Evolutionary conservation across 2,888 invertebrate genomes (phyloP).

Genomic region (Caenorhabditis angaria): DNA sequence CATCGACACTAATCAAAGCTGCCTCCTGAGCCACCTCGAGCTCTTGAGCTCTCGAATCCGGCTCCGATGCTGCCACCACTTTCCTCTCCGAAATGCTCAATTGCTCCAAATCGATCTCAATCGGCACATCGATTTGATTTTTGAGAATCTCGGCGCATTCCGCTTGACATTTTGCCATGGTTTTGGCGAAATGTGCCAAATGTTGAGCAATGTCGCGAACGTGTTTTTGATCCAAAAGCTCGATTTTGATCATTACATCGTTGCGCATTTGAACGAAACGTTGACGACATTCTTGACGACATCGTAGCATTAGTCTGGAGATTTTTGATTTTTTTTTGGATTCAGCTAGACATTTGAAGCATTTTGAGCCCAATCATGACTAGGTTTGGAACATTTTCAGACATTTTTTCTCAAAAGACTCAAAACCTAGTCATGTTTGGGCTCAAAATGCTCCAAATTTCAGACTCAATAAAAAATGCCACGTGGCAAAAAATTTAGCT

Average conservation of each 20-base stretch:
- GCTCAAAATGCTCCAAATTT: background rate
- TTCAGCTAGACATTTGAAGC: no score
- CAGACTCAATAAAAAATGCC: background rate
- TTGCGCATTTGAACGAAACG: constrained; percentile 83
- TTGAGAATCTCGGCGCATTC: constrained; percentile 75
- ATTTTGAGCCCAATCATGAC: no score
- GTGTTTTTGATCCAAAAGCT: constrained; percentile 95
- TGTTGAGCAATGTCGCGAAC: constrained; percentile 87
- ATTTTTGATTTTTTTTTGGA: no score
- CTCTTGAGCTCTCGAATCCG: background rate
- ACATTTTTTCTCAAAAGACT: background rate
- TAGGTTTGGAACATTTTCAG: no score
- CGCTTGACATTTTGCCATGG: constrained; percentile 82
- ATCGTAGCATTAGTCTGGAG: constrained; percentile 85
- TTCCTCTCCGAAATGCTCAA: constrained; percentile 22
- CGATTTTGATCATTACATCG: constrained; percentile 89
- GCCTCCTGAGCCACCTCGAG: constrained; percentile 18
- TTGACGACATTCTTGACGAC: constrained; percentile 90
- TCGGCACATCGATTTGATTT: constrained; percentile 44
- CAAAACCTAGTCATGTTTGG: background rate
- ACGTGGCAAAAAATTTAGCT: background rate
- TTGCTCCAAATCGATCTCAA: constrained; percentile 58
- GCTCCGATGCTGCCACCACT: background rate
- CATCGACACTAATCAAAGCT: constrained; percentile 11
- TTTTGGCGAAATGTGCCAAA: constrained; percentile 83